A percentile compares a stretch with the other conserved stretches of the same genome.
Conservation (phyloP, 2,113 vertebrate species). For the Syngnathoides biaculeatus region DNA sequence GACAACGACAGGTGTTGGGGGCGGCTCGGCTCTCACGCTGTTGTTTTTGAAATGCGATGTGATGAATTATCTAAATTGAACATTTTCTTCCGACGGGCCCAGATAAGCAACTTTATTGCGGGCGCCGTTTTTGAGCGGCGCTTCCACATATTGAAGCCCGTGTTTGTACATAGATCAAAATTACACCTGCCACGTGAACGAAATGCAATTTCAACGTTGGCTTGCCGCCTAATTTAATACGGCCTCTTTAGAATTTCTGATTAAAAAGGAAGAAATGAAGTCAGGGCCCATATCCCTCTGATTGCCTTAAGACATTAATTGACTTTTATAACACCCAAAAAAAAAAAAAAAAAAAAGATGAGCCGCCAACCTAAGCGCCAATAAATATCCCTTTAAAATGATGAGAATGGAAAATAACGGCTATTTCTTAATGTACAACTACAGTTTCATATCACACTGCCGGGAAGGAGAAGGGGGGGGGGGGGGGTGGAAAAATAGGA, state of each 20-base stretch:
- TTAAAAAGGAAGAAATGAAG: constrained; percentile 61
- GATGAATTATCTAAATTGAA: constrained; percentile 62
- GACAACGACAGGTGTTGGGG: constrained; percentile 31
- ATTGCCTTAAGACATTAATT: constrained; percentile 72
- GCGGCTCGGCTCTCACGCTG: constrained; percentile 33
- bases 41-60: constrained; percentile 52
- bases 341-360: constrained; percentile 54
- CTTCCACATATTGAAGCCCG: background rate
- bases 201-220: constrained; percentile 46
- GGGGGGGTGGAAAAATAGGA: constrained; percentile 90
- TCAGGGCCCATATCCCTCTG: constrained; percentile 56
- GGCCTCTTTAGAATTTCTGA: constrained; percentile 41
- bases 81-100: constrained; percentile 26
- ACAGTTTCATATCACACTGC: constrained; percentile 97
- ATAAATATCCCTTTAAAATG: constrained; percentile 58
- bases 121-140: constrained; percentile 7
- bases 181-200: constrained; percentile 38
- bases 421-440: constrained; percentile 81
- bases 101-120: constrained; percentile 46
- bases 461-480: constrained; percentile 38
- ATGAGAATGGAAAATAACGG: constrained; percentile 76
- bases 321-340: constrained; percentile 67
- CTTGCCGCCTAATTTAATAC: constrained; percentile 39
- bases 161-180: constrained; percentile 48
- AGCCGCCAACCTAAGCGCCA: constrained; percentile 42